Conservation (phyloP, 2,797 vertebrate genomes). For the Anguilla anguilla region DNA sequence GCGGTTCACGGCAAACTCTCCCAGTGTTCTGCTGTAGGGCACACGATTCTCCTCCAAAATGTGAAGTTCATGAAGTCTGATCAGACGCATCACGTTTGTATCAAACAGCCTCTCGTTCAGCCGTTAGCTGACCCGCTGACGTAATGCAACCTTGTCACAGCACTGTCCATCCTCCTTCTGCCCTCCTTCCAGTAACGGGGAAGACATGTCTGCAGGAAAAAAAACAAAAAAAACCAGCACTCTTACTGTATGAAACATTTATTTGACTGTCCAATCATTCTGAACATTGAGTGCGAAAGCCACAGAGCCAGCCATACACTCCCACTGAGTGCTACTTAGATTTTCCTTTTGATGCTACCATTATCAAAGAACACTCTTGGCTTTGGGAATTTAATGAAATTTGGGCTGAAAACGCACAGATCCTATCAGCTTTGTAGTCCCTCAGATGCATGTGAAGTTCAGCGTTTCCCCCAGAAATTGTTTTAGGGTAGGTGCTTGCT, state of each 20-base stretch:
- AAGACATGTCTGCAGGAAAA: conserved; percentile 65
- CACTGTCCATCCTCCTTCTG: not conserved
- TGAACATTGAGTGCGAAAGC: not conserved
- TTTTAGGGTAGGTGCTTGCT: too few species aligned
- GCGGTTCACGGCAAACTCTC: too few species aligned
- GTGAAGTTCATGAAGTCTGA: not conserved
- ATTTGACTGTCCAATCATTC: not conserved
- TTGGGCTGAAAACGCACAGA: too few species aligned
- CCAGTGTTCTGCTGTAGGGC: not conserved
- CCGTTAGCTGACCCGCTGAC: conserved; percentile 72
- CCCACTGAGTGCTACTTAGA: not conserved
- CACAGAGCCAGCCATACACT: not conserved
- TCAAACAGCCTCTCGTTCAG: not conserved
- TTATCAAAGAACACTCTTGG: not conserved
- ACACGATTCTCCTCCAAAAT: not conserved
- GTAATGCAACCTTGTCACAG: conserved; percentile 62
- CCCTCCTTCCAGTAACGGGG: conserved; percentile 44
- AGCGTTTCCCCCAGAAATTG: too few species aligned
- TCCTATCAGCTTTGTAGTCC: too few species aligned
- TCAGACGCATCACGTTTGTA: not conserved
- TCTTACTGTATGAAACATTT: not conserved
- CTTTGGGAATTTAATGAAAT: not conserved
- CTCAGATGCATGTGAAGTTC: too few species aligned
- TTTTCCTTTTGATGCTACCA: not conserved
- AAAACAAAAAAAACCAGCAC: not conserved